phyloP scores from a whole-genome alignment of 2,888 invertebrate genomes.

The Theristus sp. region DNA sequence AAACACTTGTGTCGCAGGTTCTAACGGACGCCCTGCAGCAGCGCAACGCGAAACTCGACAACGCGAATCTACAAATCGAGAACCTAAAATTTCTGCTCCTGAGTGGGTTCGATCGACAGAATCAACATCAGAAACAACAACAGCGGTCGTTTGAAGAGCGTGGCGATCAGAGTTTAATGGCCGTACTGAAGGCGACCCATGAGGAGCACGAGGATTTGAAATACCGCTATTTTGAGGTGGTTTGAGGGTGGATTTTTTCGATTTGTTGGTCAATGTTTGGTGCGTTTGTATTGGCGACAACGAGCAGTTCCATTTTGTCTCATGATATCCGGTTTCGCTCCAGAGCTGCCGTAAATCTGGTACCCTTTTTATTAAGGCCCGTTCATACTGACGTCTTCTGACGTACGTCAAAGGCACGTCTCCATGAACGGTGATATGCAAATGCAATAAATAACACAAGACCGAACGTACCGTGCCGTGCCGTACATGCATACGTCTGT shows the following conservation, averaged over 20 bases:
- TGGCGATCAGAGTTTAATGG: constrained; percentile 41
- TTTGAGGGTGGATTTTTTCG: no score
- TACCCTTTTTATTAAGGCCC: no score
- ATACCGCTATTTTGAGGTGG: constrained; percentile 2
- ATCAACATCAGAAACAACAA: background rate
- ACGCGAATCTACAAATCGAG: constrained; percentile 61
- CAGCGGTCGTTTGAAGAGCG: background rate
- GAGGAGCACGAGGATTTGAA: constrained; percentile 8
- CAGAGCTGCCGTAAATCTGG: no score
- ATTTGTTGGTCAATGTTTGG: background rate
- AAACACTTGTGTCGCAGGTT: background rate
- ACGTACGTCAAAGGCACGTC: no score
- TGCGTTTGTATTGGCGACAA: background rate
- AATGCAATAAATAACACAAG: no score
- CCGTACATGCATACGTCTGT: no score
- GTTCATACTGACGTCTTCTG: no score
- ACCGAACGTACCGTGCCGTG: no score
- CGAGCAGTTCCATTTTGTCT: no score
- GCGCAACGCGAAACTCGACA: constrained; percentile 41
- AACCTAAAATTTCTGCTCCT: constrained; percentile 54
- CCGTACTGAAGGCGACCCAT: constrained; percentile 50
- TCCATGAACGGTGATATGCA: no score
- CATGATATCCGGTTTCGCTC: no score
- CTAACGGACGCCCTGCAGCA: background rate
- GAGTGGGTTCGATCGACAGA: constrained; percentile 11